Percentiles rank a stretch among this genome's conserved stretches.
Conservation (phyloP, 2,888 invertebrate species). For the Melanostoma mellinum region DNA sequence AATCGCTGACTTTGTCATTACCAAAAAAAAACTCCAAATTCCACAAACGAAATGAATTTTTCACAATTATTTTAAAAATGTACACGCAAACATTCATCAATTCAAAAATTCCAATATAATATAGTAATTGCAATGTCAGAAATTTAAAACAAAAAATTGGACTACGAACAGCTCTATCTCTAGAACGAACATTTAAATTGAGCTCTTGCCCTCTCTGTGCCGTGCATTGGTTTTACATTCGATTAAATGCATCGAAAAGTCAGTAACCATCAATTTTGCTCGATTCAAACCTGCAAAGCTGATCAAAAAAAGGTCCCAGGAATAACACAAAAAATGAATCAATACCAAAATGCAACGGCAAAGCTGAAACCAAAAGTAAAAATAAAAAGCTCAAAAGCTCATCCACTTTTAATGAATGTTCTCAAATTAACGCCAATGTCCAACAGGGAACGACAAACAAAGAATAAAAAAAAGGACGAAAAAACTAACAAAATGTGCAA, state of each 20-base stretch:
- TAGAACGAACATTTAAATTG: slow-evolving; percentile 35
- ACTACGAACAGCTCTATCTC: slow-evolving; percentile 15
- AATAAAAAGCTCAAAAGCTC: slow-evolving; percentile 39
- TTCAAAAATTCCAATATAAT: slow-evolving; percentile 53
- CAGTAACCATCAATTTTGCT: slow-evolving; percentile 45
- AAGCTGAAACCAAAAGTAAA: not conserved
- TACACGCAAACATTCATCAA: slow-evolving; percentile 52
- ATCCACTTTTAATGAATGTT: slow-evolving; percentile 69
- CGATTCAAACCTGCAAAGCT: slow-evolving; percentile 14
- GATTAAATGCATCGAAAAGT: slow-evolving; percentile 51
- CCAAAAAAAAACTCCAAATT: not conserved
- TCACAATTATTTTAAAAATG: slow-evolving; percentile 33
- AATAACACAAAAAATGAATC: slow-evolving; percentile 34
- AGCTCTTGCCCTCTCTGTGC: slow-evolving; percentile 15
- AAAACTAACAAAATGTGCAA: slow-evolving; percentile 33
- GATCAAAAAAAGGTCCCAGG: slow-evolving; percentile 35
- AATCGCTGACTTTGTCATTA: slow-evolving; percentile 30
- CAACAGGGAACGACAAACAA: slow-evolving; percentile 37
- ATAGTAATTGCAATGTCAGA: slow-evolving; percentile 60
- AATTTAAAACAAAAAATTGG: slow-evolving; percentile 8
- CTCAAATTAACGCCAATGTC: slow-evolving; percentile 71
- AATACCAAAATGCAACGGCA: slow-evolving; percentile 34
- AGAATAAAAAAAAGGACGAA: not conserved
- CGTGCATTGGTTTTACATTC: slow-evolving; percentile 25
- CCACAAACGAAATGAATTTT: slow-evolving; percentile 20